A percentile compares a stretch with the other conserved stretches of the same genome.
Conservation (phyloP, 2,888 invertebrate genomes). For the Noctua janthe region DNA sequence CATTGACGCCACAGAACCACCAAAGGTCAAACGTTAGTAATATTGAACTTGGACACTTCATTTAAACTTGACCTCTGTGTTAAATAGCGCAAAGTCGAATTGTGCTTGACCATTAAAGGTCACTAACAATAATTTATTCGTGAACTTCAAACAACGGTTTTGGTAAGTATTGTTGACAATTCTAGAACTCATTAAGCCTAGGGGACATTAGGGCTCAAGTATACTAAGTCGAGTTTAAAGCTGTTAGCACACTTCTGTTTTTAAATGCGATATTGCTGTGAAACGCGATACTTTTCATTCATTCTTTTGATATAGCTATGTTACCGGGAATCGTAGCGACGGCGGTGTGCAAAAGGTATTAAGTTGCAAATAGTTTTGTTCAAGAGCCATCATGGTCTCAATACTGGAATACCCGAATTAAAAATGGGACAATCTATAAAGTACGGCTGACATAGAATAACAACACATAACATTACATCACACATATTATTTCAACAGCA, state of each 20-base stretch:
- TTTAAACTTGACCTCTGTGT: slow-evolving; percentile 48
- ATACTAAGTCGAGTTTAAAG: neutral
- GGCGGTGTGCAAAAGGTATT: neutral
- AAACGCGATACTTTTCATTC: neutral
- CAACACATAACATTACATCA: too few relatives aligned
- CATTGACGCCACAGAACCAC: slow-evolving; percentile 4
- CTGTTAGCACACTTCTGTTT: slow-evolving; percentile 20
- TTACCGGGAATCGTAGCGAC: neutral
- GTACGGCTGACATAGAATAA: too few relatives aligned
- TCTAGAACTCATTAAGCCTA: slow-evolving; percentile 52
- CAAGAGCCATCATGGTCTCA: neutral
- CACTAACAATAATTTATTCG: slow-evolving; percentile 57
- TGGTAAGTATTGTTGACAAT: slow-evolving; percentile 52
- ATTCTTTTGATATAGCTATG: neutral
- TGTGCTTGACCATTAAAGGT: slow-evolving; percentile 50
- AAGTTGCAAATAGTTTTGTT: neutral
- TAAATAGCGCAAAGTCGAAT: slow-evolving; percentile 46
- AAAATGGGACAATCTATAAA: too few relatives aligned
- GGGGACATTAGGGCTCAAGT: slow-evolving; percentile 18
- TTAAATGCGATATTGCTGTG: neutral
- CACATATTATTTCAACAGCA: neutral
- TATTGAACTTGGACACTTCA: slow-evolving; percentile 36
- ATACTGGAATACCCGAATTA: neutral
- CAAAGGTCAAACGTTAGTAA: slow-evolving; percentile 31
- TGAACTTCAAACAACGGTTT: slow-evolving; percentile 41